A percentile compares a stretch with the other conserved stretches of the same genome.
Evolutionary conservation across 1,140 invertebrate genomes (phyloP).

Genomic region (fruit fly (Drosophila melanogaster)): Release_6_plus_ISO1_MT NT_033779.5:16563001-16563500

Average conservation of each 20-base stretch:
- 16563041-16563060: conserved; percentile 65
- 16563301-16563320: not conserved
- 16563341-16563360: not conserved
- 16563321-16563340: not conserved
- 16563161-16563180: conserved; percentile 14
- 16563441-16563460: no score
- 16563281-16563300: not conserved
- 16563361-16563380: no score
- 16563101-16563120: not conserved
- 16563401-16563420: no score
- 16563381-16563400: no score
- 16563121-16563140: not conserved
- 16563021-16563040: conserved; percentile 43
- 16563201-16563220: conserved; percentile 49
- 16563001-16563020: conserved; percentile 54
- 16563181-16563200: conserved; percentile 6
- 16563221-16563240: conserved; percentile 51
- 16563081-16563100: conserved; percentile 37
- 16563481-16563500: no score
- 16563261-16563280: conserved; percentile 13
- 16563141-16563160: not conserved
- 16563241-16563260: conserved; percentile 44
- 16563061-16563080: conserved; percentile 73
- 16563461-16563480: no score
- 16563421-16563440: no score